Conservation (phyloP, 2,888 invertebrate genomes). For the Eristalinus sepulchralis region DNA sequence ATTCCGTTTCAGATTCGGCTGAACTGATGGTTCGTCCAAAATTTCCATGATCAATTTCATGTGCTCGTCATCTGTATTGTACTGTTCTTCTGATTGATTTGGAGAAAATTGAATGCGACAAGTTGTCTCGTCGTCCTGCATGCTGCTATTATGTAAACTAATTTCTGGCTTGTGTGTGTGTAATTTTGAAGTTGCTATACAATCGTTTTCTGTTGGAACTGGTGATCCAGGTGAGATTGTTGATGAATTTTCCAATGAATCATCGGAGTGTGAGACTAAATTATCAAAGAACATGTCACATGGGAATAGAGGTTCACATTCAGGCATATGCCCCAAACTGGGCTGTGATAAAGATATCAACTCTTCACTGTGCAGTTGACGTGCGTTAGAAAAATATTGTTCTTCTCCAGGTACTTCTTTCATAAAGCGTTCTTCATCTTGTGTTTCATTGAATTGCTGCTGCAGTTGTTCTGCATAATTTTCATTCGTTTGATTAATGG, state of each 20-base stretch:
- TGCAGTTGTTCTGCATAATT: conserved; percentile 47
- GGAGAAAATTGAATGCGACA: conserved; percentile 27
- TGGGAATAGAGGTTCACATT: conserved; percentile 36
- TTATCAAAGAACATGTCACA: neutral
- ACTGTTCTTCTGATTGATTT: conserved; percentile 18
- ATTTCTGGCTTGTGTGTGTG: conserved; percentile 31
- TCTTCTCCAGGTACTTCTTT: conserved; percentile 61
- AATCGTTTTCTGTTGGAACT: conserved; percentile 52
- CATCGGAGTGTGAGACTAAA: conserved; percentile 27
- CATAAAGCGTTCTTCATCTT: conserved; percentile 52
- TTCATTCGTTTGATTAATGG: conserved; percentile 62
- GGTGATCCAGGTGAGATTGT: conserved; percentile 53
- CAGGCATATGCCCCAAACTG: conserved; percentile 36
- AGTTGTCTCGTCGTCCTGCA: conserved; percentile 32
- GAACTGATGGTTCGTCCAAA: conserved; percentile 14
- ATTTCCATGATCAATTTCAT: conserved; percentile 26
- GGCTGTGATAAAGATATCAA: conserved; percentile 58
- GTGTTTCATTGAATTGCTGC: conserved; percentile 35
- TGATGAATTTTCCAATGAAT: conserved; percentile 50
- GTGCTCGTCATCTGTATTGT: conserved; percentile 19
- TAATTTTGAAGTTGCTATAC: conserved; percentile 47
- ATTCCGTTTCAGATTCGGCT: conserved; percentile 33
- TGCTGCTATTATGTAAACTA: neutral
- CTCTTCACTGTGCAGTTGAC: conserved; percentile 59
- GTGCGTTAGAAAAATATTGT: conserved; percentile 37